These are phyloP conservation scores for Clarias laeviceps DNA, from an alignment of 2,797 vertebrate genomes.

Conservation along the genomic window DNA sequence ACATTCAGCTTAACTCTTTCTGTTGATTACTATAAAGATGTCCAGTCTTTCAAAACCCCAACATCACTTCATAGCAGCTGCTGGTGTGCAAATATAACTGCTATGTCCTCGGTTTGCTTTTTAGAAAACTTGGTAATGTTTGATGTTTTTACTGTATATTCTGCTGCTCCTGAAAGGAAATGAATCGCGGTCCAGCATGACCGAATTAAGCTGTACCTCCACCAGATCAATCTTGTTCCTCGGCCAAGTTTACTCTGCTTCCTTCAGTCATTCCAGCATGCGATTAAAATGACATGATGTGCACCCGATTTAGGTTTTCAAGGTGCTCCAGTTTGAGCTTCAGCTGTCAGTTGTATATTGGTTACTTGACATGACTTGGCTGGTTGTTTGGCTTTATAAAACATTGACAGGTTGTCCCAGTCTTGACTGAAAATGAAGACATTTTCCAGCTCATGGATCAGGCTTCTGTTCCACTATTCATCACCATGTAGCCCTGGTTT, in stretches of 20 bases:
- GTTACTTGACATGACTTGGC: not conserved
- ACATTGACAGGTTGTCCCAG: not conserved
- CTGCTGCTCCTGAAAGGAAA: slow-evolving; percentile 3
- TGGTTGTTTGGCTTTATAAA: slow-evolving; percentile 24
- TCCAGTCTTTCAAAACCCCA: not conserved
- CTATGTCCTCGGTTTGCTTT: not conserved
- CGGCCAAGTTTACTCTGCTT: not conserved
- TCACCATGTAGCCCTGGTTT: not conserved
- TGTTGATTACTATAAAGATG: not conserved
- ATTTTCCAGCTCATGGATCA: not conserved
- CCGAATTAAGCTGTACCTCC: slow-evolving; percentile 4
- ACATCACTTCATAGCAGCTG: not conserved
- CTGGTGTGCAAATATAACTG: not conserved
- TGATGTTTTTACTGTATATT: not conserved
- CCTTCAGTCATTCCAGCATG: not conserved
- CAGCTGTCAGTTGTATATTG: not conserved
- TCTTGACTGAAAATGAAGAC: slow-evolving; percentile 3
- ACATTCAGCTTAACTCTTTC: not conserved
- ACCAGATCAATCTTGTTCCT: slow-evolving; percentile 11
- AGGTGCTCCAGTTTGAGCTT: slow-evolving; percentile 12
- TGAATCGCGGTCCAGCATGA: slow-evolving; percentile 1
- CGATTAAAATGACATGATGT: not conserved
- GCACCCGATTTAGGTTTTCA: not conserved
- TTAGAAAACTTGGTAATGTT: not conserved
- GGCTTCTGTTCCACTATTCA: not conserved